phyloP scores from a whole-genome alignment of 2,888 invertebrate species.

The Alviniconcha strummeri region DNA sequence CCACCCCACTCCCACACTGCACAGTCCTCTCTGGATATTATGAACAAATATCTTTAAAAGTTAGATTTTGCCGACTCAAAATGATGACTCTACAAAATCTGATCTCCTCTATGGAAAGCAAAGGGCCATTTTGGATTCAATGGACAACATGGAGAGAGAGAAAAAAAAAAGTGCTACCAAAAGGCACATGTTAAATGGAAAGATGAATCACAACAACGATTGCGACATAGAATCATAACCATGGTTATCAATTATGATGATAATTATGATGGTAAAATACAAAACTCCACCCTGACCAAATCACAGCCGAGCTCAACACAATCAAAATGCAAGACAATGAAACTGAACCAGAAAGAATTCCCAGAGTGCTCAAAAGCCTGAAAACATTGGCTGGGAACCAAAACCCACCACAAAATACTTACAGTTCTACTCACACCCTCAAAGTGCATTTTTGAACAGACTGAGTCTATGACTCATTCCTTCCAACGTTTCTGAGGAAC shows the following conservation, averaged over 20 bases:
- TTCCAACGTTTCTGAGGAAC: no score
- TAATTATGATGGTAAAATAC: conserved; percentile 9
- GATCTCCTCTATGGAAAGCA: conserved; percentile 2
- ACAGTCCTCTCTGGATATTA: no score
- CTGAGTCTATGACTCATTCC: no score
- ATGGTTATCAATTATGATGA: conserved; percentile 3
- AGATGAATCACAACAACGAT: conserved; percentile 31
- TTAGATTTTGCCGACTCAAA: no score
- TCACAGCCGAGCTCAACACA: conserved; percentile 27
- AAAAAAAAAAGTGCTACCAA: conserved; percentile 30
- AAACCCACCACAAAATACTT: no score
- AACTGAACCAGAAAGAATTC: background rate
- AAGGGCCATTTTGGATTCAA: conserved; percentile 4
- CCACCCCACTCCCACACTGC: no score
- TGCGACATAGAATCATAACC: conserved; percentile 8
- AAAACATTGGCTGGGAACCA: no score
- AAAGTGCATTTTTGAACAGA: no score
- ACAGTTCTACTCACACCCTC: no score
- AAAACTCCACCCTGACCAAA: conserved; percentile 23
- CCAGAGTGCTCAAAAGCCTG: background rate
- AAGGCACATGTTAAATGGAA: conserved; percentile 36
- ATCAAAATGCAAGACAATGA: background rate
- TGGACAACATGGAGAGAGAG: no score
- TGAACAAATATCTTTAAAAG: no score
- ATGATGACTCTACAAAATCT: background rate